Evolutionary conservation across 2,113 vertebrate genomes (phyloP).

Genomic region (Proterorhinus semilunaris): DNA sequence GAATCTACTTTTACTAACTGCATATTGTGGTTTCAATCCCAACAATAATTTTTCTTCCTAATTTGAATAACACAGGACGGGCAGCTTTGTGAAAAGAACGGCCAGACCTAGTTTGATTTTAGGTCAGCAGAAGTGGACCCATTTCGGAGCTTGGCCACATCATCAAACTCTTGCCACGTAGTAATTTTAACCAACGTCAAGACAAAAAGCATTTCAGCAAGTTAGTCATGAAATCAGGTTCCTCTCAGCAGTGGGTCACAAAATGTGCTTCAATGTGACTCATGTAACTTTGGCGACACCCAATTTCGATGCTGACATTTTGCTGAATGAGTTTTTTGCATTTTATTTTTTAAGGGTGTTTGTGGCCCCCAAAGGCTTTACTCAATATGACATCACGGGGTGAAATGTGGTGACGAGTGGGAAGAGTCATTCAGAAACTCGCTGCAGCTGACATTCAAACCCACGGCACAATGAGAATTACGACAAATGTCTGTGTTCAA

Average conservation of each 20-base stretch:
- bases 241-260: constrained; percentile 14
- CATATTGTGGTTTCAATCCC: not conserved
- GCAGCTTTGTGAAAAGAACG: constrained; percentile 20
- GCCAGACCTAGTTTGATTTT: constrained; percentile 36
- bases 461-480: too few species aligned
- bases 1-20: not conserved
- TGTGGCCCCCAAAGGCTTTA: too few species aligned
- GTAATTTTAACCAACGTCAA: constrained; percentile 45
- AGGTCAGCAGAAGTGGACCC: constrained; percentile 35
- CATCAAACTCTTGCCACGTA: constrained; percentile 32
- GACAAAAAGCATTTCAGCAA: constrained; percentile 39
- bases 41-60: not conserved
- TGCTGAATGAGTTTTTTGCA: too few species aligned
- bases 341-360: too few species aligned
- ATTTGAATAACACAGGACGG: not conserved
- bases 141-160: constrained; percentile 48
- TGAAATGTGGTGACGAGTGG: too few species aligned
- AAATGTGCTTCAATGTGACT: constrained; percentile 10
- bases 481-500: too few species aligned
- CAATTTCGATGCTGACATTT: constrained; percentile 18
- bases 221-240: constrained; percentile 31
- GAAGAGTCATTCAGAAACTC: too few species aligned
- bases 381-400: too few species aligned
- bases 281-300: constrained; percentile 24
- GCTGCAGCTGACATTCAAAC: too few species aligned